These are phyloP conservation scores for Epinephelus fuscoguttatus DNA, from an alignment of 2,113 vertebrate species.

Conservation along the genomic window DNA sequence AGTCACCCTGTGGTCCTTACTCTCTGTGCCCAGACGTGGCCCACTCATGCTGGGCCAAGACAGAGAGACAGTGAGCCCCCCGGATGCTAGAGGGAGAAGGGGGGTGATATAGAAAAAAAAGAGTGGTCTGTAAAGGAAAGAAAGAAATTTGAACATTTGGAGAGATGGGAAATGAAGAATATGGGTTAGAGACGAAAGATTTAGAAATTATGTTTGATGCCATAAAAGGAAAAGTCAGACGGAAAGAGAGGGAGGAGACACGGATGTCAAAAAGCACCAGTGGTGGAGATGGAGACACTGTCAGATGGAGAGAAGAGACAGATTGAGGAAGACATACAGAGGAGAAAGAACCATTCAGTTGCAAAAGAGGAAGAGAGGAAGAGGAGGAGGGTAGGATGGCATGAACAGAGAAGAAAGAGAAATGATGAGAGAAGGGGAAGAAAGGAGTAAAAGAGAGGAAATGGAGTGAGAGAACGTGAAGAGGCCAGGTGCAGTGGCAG, in stretches of 20 bases:
- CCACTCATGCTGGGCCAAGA: conserved; percentile 55
- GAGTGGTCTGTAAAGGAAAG: background rate
- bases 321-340: conserved; percentile 47
- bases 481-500: conserved; percentile 73
- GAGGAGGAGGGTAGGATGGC: conserved; percentile 43
- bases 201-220: conserved; percentile 18
- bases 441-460: conserved; percentile 65
- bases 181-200: conserved; percentile 11
- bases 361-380: conserved; percentile 32
- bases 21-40: conserved; percentile 53
- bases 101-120: background rate
- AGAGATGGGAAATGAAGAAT: background rate
- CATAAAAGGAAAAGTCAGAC: background rate
- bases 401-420: conserved; percentile 42
- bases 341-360: conserved; percentile 57
- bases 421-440: conserved; percentile 52
- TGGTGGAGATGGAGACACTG: conserved; percentile 22
- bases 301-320: conserved; percentile 38
- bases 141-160: conserved; percentile 11
- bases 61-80: conserved; percentile 9
- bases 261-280: conserved; percentile 9
- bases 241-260: conserved; percentile 33
- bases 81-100: background rate
- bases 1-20: conserved; percentile 50
- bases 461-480: conserved; percentile 69